These are phyloP conservation scores for Tenthredo scrophulariae DNA, from an alignment of 2,888 invertebrate species.

Conservation along the genomic window DNA sequence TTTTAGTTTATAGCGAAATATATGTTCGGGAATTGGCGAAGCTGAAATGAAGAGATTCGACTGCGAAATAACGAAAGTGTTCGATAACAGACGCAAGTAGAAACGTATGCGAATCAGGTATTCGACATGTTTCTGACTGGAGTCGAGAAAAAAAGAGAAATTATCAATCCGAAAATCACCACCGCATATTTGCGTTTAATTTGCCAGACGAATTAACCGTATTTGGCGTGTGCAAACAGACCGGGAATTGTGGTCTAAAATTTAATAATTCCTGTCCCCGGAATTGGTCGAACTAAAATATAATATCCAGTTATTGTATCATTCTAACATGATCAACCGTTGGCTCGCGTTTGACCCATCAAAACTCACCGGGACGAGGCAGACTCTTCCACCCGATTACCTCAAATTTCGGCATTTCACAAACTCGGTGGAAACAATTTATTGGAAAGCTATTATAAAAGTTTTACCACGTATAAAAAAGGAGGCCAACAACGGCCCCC, in stretches of 20 bases:
- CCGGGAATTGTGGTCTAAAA: constrained; percentile 47
- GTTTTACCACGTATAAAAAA: constrained; percentile 60
- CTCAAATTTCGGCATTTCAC: constrained; percentile 40
- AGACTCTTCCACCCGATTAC: constrained; percentile 45
- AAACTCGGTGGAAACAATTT: constrained; percentile 41
- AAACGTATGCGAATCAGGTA: background rate
- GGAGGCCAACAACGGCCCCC: constrained; percentile 27
- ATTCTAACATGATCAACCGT: constrained; percentile 46
- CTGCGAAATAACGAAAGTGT: background rate
- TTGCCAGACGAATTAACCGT: constrained; percentile 65
- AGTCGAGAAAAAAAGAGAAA: background rate
- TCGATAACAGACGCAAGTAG: background rate
- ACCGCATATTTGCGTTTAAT: constrained; percentile 70
- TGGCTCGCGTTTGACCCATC: constrained; percentile 40
- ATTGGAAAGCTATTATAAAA: constrained; percentile 59
- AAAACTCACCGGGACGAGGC: constrained; percentile 31
- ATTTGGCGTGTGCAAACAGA: constrained; percentile 64
- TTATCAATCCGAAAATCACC: constrained; percentile 35
- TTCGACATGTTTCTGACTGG: constrained; percentile 8
- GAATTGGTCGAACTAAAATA: constrained; percentile 47
- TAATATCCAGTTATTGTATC: constrained; percentile 50
- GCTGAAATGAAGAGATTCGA: background rate
- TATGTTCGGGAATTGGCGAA: background rate
- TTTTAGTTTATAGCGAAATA: background rate
- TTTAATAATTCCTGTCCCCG: constrained; percentile 49